Conservation (phyloP, 2,797 vertebrate genomes). For the Bucorvus abyssinicus region DNA sequence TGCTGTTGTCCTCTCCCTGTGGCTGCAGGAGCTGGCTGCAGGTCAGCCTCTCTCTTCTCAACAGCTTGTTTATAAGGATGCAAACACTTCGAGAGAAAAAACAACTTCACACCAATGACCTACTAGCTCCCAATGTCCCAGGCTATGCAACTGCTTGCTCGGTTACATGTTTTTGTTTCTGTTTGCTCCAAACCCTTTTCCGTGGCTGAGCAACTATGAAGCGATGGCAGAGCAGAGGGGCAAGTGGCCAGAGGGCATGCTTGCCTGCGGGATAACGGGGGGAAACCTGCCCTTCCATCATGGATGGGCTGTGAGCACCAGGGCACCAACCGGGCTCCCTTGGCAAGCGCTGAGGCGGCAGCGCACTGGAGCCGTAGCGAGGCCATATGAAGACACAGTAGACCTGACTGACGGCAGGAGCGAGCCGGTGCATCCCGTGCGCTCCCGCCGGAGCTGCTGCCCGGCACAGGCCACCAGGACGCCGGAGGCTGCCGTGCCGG, state of each 20-base stretch:
- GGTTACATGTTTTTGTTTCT: neutral
- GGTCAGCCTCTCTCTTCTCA: neutral
- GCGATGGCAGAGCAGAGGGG: neutral
- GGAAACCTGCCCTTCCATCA: fast-evolving
- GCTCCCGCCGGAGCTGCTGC: neutral
- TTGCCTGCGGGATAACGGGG: fast-evolving
- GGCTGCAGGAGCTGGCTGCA: neutral
- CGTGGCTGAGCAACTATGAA: neutral
- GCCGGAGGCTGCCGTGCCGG: no score
- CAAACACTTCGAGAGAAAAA: neutral
- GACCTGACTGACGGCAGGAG: neutral
- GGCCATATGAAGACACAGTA: neutral
- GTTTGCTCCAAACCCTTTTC: neutral
- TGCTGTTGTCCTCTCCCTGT: neutral
- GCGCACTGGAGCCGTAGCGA: neutral
- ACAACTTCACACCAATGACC: neutral
- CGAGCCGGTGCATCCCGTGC: neutral
- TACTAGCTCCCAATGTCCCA: neutral
- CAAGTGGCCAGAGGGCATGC: fast-evolving
- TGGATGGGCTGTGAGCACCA: fast-evolving
- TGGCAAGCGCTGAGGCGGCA: neutral
- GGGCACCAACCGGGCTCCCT: neutral
- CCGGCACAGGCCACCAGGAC: neutral
- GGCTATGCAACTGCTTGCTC: neutral
- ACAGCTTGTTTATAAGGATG: neutral